Conservation (phyloP, 2,113 vertebrate genomes). For the Eptesicus fuscus region DNA sequence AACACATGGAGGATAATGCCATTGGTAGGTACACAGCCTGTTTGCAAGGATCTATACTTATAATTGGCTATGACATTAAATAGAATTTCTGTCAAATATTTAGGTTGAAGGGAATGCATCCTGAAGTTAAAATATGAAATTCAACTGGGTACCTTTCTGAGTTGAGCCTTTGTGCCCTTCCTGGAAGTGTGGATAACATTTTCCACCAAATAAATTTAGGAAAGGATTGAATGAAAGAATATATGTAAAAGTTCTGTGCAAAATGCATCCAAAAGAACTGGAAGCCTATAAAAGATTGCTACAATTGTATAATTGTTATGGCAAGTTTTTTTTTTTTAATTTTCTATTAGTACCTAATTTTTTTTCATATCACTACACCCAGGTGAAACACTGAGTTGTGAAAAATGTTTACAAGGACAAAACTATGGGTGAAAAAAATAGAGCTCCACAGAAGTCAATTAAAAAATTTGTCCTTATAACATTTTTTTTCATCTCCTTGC, state of each 20-base stretch:
- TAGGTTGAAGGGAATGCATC: neutral
- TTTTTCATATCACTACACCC: neutral
- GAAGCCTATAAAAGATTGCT: neutral
- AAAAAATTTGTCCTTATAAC: neutral
- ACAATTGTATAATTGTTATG: neutral
- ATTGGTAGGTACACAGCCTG: neutral
- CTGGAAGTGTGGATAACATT: neutral
- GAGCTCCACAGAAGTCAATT: neutral
- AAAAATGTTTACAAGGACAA: slow-evolving; percentile 14
- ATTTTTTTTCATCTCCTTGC: neutral
- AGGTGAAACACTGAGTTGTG: neutral
- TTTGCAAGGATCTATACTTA: neutral
- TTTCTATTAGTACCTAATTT: neutral
- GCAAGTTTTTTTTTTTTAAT: neutral
- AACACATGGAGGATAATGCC: neutral
- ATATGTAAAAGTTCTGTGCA: neutral
- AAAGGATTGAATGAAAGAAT: neutral
- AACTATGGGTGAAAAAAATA: neutral
- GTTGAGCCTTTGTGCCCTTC: neutral
- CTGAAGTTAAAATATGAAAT: slow-evolving; percentile 18
- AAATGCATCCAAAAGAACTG: neutral
- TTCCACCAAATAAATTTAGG: neutral
- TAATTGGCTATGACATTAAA: neutral
- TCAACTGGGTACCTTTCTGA: neutral
- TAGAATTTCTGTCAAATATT: neutral